Percentiles rank a stretch among this genome's conserved stretches.
Evolutionary conservation across 2,888 invertebrate genomes (phyloP).

Genomic region (Tinea trinotella): DNA sequence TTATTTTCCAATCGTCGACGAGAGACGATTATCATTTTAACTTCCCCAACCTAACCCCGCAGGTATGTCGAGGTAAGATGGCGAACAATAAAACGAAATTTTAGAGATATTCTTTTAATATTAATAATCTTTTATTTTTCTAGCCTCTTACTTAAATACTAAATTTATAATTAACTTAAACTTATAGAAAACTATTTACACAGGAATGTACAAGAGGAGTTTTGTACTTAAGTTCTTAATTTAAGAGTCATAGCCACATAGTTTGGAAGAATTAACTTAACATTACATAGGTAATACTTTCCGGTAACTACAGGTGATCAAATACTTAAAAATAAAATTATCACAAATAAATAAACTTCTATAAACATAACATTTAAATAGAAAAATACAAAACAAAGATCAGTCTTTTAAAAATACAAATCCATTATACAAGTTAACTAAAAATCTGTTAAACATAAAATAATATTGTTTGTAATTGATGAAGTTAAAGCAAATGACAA

Average conservation of each 20-base stretch:
- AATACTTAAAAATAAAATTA: conserved; percentile 46
- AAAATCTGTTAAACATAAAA: neutral
- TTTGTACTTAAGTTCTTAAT: neutral
- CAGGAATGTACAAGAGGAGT: conserved; percentile 5
- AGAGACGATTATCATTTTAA: too few relatives aligned
- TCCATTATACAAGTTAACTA: conserved; percentile 20
- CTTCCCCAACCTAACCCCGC: too few relatives aligned
- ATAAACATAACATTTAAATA: conserved; percentile 53
- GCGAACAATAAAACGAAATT: neutral
- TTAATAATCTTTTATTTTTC: neutral
- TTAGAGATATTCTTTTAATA: neutral
- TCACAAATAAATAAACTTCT: conserved; percentile 67
- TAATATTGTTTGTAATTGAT: neutral
- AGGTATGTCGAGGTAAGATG: too few relatives aligned
- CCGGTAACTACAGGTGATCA: conserved; percentile 66
- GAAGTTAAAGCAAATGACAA: neutral
- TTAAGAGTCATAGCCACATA: conserved; percentile 40
- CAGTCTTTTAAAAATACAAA: conserved; percentile 49
- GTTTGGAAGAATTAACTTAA: conserved; percentile 38
- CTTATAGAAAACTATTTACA: conserved; percentile 1
- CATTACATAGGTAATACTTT: conserved; percentile 57
- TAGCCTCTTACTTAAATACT: conserved; percentile 6
- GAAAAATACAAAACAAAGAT: conserved; percentile 43
- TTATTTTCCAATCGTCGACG: too few relatives aligned
- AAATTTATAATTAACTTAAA: neutral